Evolutionary conservation across 2,888 invertebrate species (phyloP).

Genomic region (Pediacus dermestoides): DNA sequence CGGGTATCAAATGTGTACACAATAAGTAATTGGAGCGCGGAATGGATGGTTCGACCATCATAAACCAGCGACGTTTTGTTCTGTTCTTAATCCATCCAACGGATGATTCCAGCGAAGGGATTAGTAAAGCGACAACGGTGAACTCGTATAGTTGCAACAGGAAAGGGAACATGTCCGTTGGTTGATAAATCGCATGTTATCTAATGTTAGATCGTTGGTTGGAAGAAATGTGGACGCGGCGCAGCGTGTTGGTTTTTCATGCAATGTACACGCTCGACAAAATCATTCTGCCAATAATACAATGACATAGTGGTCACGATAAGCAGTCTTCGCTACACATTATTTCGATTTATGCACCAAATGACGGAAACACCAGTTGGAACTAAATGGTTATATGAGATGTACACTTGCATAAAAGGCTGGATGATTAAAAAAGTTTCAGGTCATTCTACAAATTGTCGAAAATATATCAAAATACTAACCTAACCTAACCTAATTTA

Average conservation of each 20-base stretch:
- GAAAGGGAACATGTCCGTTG: conserved; percentile 34
- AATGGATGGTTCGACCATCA: not conserved
- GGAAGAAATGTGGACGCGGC: conserved; percentile 30
- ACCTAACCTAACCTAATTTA: no score
- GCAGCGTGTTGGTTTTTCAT: conserved; percentile 31
- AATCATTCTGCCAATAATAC: no score
- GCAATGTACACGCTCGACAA: conserved; percentile 38
- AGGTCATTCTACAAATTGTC: no score
- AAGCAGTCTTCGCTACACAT: no score
- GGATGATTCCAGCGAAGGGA: conserved; percentile 17
- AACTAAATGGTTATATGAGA: no score
- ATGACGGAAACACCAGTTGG: no score
- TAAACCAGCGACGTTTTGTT: not conserved
- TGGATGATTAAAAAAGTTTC: no score
- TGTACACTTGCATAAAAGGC: no score
- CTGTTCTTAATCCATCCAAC: not conserved
- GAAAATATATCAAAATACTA: no score
- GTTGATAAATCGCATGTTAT: conserved; percentile 33
- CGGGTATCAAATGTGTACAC: not conserved
- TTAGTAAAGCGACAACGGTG: conserved; percentile 29
- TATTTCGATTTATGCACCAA: no score
- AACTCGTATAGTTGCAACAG: conserved; percentile 28
- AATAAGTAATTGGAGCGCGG: not conserved
- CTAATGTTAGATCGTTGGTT: conserved; percentile 27
- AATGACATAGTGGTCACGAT: no score